Evolutionary conservation across 2,888 invertebrate genomes (phyloP).

Genomic region (Agonum fuliginosum): DNA sequence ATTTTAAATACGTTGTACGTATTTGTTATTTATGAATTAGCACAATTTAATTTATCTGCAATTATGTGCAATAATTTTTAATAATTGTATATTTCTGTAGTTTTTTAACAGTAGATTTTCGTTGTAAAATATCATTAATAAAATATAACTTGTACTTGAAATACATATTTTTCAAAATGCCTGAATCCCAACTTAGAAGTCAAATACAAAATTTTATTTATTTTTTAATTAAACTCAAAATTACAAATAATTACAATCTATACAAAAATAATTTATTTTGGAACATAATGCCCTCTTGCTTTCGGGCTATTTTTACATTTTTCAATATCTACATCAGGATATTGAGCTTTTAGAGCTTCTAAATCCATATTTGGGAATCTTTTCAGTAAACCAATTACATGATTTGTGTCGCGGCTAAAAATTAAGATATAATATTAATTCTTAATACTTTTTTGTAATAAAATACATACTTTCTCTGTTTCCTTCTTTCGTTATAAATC

Average conservation of each 20-base stretch:
- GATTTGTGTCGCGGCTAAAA: constrained; percentile 78
- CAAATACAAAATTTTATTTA: neutral
- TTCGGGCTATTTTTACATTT: constrained; percentile 77
- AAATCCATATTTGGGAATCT: constrained; percentile 86
- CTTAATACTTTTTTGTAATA: constrained; percentile 13
- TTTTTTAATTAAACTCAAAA: constrained; percentile 17
- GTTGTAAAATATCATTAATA: constrained; percentile 52
- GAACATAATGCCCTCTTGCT: constrained; percentile 79
- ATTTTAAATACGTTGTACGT: neutral
- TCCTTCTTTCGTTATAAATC: constrained; percentile 76
- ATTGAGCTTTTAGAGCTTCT: constrained; percentile 81
- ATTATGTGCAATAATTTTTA: constrained; percentile 50
- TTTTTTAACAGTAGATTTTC: constrained; percentile 35
- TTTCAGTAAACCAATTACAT: constrained; percentile 82
- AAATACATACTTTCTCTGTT: constrained; percentile 74
- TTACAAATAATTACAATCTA: constrained; percentile 25
- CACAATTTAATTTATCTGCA: constrained; percentile 50
- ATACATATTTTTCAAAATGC: neutral
- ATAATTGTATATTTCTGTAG: constrained; percentile 46
- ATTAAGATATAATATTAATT: constrained; percentile 61
- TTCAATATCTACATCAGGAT: constrained; percentile 85
- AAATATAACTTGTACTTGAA: constrained; percentile 50
- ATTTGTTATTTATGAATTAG: constrained; percentile 23
- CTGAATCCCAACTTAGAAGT: neutral
- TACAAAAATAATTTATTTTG: constrained; percentile 66